A percentile compares a stretch with the other conserved stretches of the same genome.
Conservation (phyloP, 2,888 invertebrate genomes). For the Toxonevra muliebris region DNA sequence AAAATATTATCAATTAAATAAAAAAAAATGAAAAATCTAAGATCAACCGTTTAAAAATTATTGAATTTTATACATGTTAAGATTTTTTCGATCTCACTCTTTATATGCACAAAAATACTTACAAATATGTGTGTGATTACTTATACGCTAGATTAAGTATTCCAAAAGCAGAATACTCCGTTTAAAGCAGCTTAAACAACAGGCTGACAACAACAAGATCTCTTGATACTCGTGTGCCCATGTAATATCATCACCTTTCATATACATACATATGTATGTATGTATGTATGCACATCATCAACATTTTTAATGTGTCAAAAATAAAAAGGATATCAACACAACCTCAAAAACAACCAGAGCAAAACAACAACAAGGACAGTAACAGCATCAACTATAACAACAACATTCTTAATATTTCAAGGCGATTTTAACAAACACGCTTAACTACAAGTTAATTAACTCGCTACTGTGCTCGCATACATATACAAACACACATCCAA, state of each 20-base stretch:
- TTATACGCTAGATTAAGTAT: neutral
- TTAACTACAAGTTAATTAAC: conserved; percentile 33
- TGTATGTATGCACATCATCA: neutral
- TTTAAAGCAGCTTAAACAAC: neutral
- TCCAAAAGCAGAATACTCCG: neutral
- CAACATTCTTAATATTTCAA: neutral
- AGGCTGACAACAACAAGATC: conserved; percentile 3
- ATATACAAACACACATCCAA: too few species aligned
- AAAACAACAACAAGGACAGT: too few species aligned
- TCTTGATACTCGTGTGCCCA: neutral
- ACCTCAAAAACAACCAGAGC: too few species aligned
- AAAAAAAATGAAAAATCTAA: too few species aligned
- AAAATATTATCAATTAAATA: too few species aligned
- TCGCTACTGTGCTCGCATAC: neutral
- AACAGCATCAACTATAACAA: neutral
- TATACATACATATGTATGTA: neutral
- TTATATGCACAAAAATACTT: neutral
- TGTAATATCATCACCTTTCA: neutral
- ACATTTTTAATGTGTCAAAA: conserved; percentile 1
- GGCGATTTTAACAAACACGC: conserved; percentile 18
- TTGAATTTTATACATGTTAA: too few species aligned
- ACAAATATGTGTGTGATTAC: neutral
- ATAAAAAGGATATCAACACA: neutral
- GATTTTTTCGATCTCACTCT: too few species aligned
- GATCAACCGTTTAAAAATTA: too few species aligned